Base-by-base conservation (phyloP, 1,140 invertebrate genomes). In the Apis laboriosa region DNA sequence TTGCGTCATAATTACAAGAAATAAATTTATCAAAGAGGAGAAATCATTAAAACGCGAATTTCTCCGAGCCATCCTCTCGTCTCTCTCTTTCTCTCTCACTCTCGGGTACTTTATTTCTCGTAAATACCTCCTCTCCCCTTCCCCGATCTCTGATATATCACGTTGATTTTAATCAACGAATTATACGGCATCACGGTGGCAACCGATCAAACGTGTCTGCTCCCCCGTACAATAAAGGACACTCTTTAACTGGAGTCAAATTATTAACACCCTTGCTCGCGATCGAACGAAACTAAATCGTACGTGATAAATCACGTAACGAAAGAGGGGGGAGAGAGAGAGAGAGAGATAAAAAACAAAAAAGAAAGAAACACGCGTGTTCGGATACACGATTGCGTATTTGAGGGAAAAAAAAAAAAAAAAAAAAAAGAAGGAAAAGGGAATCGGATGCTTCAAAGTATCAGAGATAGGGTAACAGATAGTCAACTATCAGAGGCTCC, bases 261-360 rank as follows among this genome's bases (percentile, higher is more conserved):
- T 78, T 78, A 83, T 78, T 83, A 83, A 71, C 81, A 28, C 67
- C 64, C 80, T 77, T 82, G 74, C 80, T 77, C 74, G 64, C 49
- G 80, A 82, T 83, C 81, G 81, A 83, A 72, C 81, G 81, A 49
- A 43, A 53, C 60, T 61, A 71, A 71, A 83, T 77, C 81, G 80
- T 19, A n/a, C 43, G 66, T 17, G 80, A 77, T 53, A 77, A 70
- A 68, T 75, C 61, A 51, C 5, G 51, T 5, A 51, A 43, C 11
- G 66, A 2, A 15, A 49, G 9, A 8, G 13, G 43, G 0, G 4
- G 43, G 19, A 9, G 24, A 55, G 60, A 15, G 28, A 21, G 24
- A 64, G 19, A 19, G 51, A 21, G 49, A n/a, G 9, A 63, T 0
- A 4, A 28, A 15, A 51, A 11, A 28, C 9, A 61, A 9, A 49